A percentile compares a stretch with the other conserved stretches of the same genome.
These are phyloP conservation scores for Limnodromus scolopaceus DNA, from an alignment of 2,797 vertebrate genomes.

Conservation along the genomic window DNA sequence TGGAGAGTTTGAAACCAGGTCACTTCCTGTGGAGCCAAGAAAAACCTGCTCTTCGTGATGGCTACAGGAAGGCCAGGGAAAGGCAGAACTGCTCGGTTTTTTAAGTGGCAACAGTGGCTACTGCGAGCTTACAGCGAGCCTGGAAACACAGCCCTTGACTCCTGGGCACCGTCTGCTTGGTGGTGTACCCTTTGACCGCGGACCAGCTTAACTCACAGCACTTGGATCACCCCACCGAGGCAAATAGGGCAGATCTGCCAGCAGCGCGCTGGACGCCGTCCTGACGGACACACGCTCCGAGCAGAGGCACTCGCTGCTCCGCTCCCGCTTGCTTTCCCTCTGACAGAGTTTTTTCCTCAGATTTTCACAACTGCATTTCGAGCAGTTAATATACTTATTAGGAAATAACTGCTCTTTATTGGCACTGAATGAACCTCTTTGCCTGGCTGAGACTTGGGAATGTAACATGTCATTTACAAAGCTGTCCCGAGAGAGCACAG, in stretches of 20 bases:
- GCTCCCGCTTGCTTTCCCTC: not conserved
- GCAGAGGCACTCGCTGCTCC: not conserved
- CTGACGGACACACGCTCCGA: rapidly evolving
- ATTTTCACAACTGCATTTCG: not conserved
- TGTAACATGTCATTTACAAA: constrained; percentile 58
- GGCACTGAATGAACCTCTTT: constrained; percentile 35
- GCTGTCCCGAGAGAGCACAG: constrained; percentile 36
- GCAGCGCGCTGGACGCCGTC: rapidly evolving
- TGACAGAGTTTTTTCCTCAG: not conserved
- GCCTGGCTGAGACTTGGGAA: constrained; percentile 24
- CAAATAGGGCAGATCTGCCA: rapidly evolving
- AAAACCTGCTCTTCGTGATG: not conserved
- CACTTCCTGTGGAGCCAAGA: not conserved
- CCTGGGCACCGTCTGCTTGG: not conserved
- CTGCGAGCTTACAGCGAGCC: not conserved
- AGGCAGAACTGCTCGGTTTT: not conserved
- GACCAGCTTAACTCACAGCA: not conserved
- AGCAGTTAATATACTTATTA: constrained; percentile 65
- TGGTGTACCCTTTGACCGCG: not conserved
- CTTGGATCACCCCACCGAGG: not conserved
- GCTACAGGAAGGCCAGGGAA: not conserved
- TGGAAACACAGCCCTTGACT: not conserved
- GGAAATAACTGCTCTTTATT: constrained; percentile 61
- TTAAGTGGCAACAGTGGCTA: not conserved
- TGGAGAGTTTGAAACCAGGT: not conserved